phyloP scores from a whole-genome alignment of 2,888 invertebrate genomes.

The Pristionchus maxplancki region DNA sequence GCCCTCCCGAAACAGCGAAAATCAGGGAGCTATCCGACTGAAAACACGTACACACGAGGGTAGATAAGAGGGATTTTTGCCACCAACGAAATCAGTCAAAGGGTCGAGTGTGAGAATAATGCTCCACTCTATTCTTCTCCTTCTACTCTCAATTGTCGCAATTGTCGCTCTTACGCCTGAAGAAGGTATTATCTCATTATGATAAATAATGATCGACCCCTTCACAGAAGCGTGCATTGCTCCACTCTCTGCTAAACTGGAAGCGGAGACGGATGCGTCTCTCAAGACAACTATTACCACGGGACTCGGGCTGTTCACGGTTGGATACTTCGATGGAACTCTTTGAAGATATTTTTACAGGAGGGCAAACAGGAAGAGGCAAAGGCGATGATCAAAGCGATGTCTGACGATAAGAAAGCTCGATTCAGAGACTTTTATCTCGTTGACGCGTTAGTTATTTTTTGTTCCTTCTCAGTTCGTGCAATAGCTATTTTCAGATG shows the following conservation, averaged over 20 bases:
- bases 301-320: not conserved
- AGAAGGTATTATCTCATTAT: not conserved
- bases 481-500: not conserved
- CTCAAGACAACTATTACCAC: not conserved
- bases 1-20: not conserved
- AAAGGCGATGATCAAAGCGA: not conserved
- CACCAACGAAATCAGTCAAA: not conserved
- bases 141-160: not conserved
- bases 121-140: not conserved
- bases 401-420: not conserved
- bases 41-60: not conserved
- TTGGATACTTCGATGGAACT: not conserved
- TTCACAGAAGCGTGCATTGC: not conserved
- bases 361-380: not conserved
- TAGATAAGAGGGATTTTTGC: too few relatives aligned
- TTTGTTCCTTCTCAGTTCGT: not conserved
- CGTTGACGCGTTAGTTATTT: not conserved
- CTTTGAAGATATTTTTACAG: not conserved
- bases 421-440: constrained; percentile 35
- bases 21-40: not conserved
- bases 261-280: not conserved
- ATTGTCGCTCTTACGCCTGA: not conserved
- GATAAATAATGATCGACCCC: not conserved
- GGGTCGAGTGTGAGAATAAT: not conserved
- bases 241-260: not conserved